Percentiles rank a stretch among this genome's conserved stretches.
Evolutionary conservation across 1,140 invertebrate genomes (phyloP).

Genomic region (Aphelenchoides avenae): DNA sequence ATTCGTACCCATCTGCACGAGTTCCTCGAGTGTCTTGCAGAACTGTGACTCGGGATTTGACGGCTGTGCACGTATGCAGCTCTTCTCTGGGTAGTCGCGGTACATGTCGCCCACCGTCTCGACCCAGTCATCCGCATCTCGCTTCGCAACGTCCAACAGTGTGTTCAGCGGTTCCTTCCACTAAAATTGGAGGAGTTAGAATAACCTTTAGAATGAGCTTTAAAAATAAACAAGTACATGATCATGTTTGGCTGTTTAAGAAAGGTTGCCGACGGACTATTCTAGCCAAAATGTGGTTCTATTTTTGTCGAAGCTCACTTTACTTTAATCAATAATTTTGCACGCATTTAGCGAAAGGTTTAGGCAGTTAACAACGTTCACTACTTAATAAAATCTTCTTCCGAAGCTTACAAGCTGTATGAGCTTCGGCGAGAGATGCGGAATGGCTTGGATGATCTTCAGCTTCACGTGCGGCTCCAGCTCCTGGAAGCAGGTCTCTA

Average conservation of each 20-base stretch:
- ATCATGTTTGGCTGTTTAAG: neutral
- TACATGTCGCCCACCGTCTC: constrained; percentile 40
- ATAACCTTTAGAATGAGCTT: too few relatives aligned
- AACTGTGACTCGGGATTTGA: constrained; percentile 31
- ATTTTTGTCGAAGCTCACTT: too few relatives aligned
- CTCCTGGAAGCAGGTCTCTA: constrained; percentile 41
- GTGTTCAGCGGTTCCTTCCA: constrained; percentile 33
- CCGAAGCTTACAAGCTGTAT: constrained; percentile 28
- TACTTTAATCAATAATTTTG: too few relatives aligned
- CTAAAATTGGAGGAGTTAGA: constrained; percentile 21
- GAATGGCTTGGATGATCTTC: constrained; percentile 45
- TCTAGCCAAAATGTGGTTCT: too few relatives aligned
- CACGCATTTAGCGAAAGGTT: too few relatives aligned
- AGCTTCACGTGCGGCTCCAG: constrained; percentile 43
- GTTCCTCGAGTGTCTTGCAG: constrained; percentile 28
- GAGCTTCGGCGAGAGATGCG: constrained; percentile 43
- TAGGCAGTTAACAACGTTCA: too few relatives aligned
- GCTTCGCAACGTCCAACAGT: constrained; percentile 26
- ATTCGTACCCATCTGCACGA: constrained; percentile 23
- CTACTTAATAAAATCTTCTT: too few relatives aligned
- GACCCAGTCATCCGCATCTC: constrained; percentile 45
- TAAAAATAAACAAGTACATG: neutral
- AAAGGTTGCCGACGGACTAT: too few relatives aligned
- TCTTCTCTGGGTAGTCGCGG: constrained; percentile 24
- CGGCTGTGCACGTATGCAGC: constrained; percentile 25